Percentiles rank a stretch among this genome's conserved stretches.
Conservation (phyloP, 2,888 invertebrate species). For the Tolmerus cingulatus region DNA sequence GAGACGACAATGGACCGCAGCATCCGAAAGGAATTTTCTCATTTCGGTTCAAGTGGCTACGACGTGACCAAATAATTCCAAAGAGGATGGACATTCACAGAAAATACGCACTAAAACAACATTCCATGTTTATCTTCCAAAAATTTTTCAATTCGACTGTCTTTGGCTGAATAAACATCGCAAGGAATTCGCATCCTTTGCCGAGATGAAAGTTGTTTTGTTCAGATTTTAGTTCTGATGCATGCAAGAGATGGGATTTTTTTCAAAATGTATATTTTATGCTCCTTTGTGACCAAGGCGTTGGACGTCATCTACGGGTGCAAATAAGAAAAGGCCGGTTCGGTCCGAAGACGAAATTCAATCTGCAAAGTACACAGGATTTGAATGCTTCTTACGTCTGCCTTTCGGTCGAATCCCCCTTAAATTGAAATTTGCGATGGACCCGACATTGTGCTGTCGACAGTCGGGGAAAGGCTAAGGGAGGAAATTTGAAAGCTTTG, state of each 20-base stretch:
- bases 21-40: not conserved
- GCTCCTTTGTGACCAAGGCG: not conserved
- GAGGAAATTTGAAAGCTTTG: constrained; percentile 1
- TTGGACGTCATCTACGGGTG: not conserved
- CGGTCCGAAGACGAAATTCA: not conserved
- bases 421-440: constrained; percentile 2
- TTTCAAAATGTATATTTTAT: not conserved
- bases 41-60: not conserved
- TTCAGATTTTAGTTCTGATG: not conserved
- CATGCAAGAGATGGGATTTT: not conserved
- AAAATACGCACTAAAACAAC: constrained; percentile 17
- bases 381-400: not conserved
- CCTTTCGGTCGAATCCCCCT: not conserved
- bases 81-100: not conserved
- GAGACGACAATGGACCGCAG: not conserved
- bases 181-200: constrained; percentile 23
- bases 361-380: constrained; percentile 25
- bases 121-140: constrained; percentile 7
- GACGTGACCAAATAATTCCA: not conserved
- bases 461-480: not conserved
- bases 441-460: not conserved
- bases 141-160: constrained; percentile 6
- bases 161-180: constrained; percentile 20
- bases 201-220: not conserved
- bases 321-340: constrained; percentile 11